Base-by-base conservation (phyloP, 2,113 vertebrate species). In the Gallinago jamesoni region DNA sequence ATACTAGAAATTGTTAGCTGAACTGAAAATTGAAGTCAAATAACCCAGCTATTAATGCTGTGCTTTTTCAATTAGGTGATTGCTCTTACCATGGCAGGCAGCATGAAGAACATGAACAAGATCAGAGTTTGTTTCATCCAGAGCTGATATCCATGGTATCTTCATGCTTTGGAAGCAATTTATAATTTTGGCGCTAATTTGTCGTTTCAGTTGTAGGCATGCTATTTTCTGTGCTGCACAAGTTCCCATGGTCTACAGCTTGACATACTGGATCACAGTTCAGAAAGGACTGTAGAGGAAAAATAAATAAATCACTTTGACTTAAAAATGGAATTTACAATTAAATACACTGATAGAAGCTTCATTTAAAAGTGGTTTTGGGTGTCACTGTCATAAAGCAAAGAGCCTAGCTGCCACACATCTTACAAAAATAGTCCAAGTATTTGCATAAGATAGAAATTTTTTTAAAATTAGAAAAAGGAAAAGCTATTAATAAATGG, bases 291-390 rank as follows among this genome's bases (percentile, higher is more conserved):
- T 76, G 50, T 53, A 68, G 12, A 57, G 39, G 48, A 69, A 82
- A 91, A 79, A 74, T 22, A 75, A 93, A 87, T 88, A 3, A 62
- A 74, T 91, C 52, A n/a, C 23, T 83, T 94, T 47, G 24, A 75
- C 37, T 93, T 86, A 87, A 68, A 93, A 93, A 84, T 76, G 28
- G 31, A 37, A 92, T 77, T 93, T 78, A 90, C 48, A 90, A 91
- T 66, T 75, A 90, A 73, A 82, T 83, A 27, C 75, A 48, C n/a
- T 63, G 25, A 48, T 57, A 59, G 52, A 73, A 43, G n/a, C 27
- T 87, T 95, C 48, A 33, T 56, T 85, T 66, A 50, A 37, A 93
- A 78, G 72, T n/a, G 57, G 66, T 91, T 82, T 89, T 64, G 72
- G 59, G 52, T 86, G 60, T 62, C 43, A 35, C 41, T 56, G 33